Evolutionary conservation across 2,797 vertebrate species (phyloP).

Genomic region (Spheniscus humboldti): DNA sequence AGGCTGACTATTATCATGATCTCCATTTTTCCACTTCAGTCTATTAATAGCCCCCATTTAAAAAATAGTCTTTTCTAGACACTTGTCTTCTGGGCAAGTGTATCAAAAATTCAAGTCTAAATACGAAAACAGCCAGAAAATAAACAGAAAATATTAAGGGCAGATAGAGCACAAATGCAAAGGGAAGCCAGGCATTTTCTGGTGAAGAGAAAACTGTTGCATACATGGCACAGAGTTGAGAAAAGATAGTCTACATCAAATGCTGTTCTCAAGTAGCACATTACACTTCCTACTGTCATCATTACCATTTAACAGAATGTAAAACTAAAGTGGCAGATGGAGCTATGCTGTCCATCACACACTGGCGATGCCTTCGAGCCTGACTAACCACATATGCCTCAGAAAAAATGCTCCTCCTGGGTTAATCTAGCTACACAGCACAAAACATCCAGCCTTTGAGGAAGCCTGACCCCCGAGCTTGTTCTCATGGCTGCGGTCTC

Average conservation of each 20-base stretch:
- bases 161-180: neutral
- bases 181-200: neutral
- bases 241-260: neutral
- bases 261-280: neutral
- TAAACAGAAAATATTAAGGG: neutral
- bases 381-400: neutral
- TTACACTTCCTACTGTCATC: neutral
- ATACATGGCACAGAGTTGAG: neutral
- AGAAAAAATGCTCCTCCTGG: neutral
- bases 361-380: rapidly evolving
- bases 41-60: neutral
- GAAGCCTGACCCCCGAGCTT: neutral
- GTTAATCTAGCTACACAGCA: neutral
- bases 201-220: neutral
- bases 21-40: neutral
- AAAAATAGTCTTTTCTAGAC: neutral
- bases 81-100: neutral
- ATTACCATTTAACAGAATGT: neutral
- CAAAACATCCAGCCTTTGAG: neutral
- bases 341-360: neutral
- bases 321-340: neutral
- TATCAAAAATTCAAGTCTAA: neutral
- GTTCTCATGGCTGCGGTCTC: neutral
- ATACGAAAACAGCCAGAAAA: neutral
- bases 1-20: neutral